Base-by-base conservation (phyloP, 2,888 invertebrate genomes). In the Lasioglossum zephyrum region DNA sequence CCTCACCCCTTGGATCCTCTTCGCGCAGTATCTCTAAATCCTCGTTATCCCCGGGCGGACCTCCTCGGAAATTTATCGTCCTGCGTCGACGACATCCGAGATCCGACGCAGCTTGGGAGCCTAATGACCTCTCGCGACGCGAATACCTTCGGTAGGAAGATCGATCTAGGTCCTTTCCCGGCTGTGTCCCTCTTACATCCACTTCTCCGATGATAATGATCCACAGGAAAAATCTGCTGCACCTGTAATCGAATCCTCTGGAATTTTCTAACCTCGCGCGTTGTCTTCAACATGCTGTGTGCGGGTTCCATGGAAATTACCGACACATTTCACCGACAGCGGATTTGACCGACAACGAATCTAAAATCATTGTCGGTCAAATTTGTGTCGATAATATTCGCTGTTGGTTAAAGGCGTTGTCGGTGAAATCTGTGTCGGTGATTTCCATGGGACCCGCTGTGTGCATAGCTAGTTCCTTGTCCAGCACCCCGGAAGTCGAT, bases 1-100 rank as follows among this genome's bases (percentile, higher is more conserved):
- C 53, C 66, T 60, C 44, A 13, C 53, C 39, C 41, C 41, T 36
- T 36, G 81, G 77, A 77, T 77, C 85, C 73, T 72, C 72, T 79
- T 26, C 60, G 49, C 31, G 66, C 78, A 60, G 81, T 89, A 86
- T 89, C 90, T 92, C 91, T 91, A 91, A 92, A 91, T 91, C 88
- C 91, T 91, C 87, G 92, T 91, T 91, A 91, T 91, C 85, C 84
- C 74, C 74, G 82, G 81, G 79, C 86, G 89, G 87, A 87, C 89
- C 91, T 90, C 73, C 85, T 82, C 73, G 86, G 88, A 88, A 89
- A 91, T 91, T 91, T 92, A 91, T 91, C 86, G 90, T 89, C 83
- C 86, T 72, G 73, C 77, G 91, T 90, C 88, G 82, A 88, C 89
- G 88, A 89, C 91, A 87, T 84, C 85, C 86, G 69, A 86, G 88